phyloP scores from a whole-genome alignment of 2,888 invertebrate species.

The Acrobasis repandana region DNA sequence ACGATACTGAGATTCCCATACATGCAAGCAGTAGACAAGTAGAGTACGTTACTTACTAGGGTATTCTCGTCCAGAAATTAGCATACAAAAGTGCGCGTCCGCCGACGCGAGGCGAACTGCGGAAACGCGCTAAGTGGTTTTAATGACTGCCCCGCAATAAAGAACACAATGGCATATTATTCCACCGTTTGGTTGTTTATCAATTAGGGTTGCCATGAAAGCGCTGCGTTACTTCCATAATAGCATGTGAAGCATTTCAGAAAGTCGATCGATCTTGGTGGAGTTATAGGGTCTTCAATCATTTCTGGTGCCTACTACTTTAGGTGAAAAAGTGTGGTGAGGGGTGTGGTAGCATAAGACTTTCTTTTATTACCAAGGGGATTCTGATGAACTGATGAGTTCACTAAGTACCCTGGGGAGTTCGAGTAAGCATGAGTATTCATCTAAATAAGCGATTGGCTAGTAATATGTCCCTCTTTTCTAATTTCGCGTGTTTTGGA shows the following conservation, averaged over 20 bases:
- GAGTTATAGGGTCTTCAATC: background rate
- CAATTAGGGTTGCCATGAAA: constrained; percentile 15
- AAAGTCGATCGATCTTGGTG: background rate
- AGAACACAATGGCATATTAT: constrained; percentile 44
- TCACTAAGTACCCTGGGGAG: no score
- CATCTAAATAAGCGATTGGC: no score
- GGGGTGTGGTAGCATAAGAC: no score
- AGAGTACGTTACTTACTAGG: constrained; percentile 22
- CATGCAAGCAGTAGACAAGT: background rate
- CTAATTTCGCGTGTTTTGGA: no score
- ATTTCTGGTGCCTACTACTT: no score
- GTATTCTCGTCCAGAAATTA: constrained; percentile 36
- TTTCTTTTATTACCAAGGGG: no score
- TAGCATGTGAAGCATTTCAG: background rate
- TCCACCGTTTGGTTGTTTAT: constrained; percentile 29
- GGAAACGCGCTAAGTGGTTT: constrained; percentile 42
- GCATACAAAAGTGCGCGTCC: constrained; percentile 27
- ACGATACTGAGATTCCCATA: no score
- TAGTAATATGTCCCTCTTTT: no score
- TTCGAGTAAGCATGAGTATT: no score
- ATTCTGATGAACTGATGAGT: no score
- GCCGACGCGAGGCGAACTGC: constrained; percentile 33
- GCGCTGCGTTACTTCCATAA: background rate
- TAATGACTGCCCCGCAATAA: constrained; percentile 38
- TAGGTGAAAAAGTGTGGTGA: no score